phyloP scores from a whole-genome alignment of 2,888 invertebrate genomes.

The Cyrtodaria siliqua region DNA sequence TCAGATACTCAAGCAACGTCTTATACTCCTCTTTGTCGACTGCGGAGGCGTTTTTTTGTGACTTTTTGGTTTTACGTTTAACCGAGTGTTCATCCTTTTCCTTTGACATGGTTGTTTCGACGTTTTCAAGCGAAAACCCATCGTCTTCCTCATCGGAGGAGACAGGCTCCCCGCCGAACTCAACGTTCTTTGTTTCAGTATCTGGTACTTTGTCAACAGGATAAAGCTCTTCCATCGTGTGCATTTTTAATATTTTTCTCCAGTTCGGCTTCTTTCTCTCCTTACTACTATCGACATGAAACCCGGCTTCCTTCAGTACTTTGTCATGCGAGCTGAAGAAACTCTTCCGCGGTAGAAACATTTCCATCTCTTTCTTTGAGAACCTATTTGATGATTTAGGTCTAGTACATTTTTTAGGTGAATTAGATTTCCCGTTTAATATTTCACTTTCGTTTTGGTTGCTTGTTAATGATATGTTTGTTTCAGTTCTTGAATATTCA shows the following conservation, averaged over 20 bases:
- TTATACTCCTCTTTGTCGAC: slow-evolving; percentile 68
- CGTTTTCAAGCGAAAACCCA: slow-evolving; percentile 32
- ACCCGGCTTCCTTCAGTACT: slow-evolving; percentile 73
- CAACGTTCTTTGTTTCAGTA: slow-evolving; percentile 4
- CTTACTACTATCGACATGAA: slow-evolving; percentile 52
- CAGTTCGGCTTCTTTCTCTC: slow-evolving; percentile 54
- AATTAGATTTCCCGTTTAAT: slow-evolving; percentile 2
- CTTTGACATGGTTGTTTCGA: slow-evolving; percentile 43
- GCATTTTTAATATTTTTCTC: slow-evolving; percentile 53
- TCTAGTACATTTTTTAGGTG: slow-evolving; percentile 17
- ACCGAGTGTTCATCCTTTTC: background rate
- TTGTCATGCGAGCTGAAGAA: slow-evolving; percentile 77
- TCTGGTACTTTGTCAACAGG: slow-evolving; percentile 33
- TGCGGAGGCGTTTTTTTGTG: slow-evolving; percentile 30
- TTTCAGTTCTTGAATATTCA: slow-evolving; percentile 41
- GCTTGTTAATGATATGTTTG: slow-evolving; percentile 20
- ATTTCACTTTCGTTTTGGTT: slow-evolving; percentile 17
- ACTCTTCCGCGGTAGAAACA: slow-evolving; percentile 73
- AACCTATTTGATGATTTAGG: slow-evolving; percentile 49
- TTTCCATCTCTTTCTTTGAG: slow-evolving; percentile 66
- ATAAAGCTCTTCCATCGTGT: slow-evolving; percentile 51
- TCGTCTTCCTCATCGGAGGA: slow-evolving; percentile 32
- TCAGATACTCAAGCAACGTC: slow-evolving; percentile 72
- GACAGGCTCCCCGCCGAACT: slow-evolving; percentile 11
- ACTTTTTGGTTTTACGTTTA: slow-evolving; percentile 15